These are phyloP conservation scores for Piaya cayana DNA, from an alignment of 2,113 vertebrate genomes.

Conservation along the genomic window DNA sequence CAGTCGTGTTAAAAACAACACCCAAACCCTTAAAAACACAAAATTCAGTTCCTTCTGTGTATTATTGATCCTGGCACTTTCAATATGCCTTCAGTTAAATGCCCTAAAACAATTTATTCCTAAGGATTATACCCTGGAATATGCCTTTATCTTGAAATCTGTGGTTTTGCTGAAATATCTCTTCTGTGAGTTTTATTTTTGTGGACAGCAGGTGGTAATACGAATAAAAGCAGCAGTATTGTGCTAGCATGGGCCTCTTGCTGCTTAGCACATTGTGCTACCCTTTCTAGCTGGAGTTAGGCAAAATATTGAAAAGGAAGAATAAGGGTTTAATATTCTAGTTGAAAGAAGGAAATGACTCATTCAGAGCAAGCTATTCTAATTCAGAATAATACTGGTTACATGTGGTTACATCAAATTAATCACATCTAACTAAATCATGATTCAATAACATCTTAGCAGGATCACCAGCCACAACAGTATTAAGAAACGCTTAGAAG, in stretches of 20 bases:
- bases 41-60: not conserved
- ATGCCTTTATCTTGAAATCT: not conserved
- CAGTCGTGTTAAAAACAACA: not conserved
- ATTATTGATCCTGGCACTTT: not conserved
- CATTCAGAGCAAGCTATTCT: not conserved
- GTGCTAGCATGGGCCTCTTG: not conserved
- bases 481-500: not conserved
- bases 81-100: not conserved
- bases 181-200: not conserved
- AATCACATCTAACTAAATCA: not conserved
- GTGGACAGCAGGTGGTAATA: not conserved
- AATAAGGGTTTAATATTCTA: constrained; percentile 11
- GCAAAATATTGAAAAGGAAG: not conserved
- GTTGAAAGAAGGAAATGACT: not conserved
- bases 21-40: not conserved
- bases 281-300: not conserved
- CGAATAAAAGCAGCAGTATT: not conserved
- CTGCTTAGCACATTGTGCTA: not conserved
- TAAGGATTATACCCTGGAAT: not conserved
- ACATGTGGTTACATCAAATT: not conserved
- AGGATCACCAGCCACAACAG: not conserved
- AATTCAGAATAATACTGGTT: not conserved
- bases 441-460: not conserved
- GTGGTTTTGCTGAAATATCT: not conserved
- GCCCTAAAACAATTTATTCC: not conserved